A percentile compares a stretch with the other conserved stretches of the same genome.
phyloP scores from a whole-genome alignment of 1,140 invertebrate species.

The Caenorhabditis inopinata region DNA sequence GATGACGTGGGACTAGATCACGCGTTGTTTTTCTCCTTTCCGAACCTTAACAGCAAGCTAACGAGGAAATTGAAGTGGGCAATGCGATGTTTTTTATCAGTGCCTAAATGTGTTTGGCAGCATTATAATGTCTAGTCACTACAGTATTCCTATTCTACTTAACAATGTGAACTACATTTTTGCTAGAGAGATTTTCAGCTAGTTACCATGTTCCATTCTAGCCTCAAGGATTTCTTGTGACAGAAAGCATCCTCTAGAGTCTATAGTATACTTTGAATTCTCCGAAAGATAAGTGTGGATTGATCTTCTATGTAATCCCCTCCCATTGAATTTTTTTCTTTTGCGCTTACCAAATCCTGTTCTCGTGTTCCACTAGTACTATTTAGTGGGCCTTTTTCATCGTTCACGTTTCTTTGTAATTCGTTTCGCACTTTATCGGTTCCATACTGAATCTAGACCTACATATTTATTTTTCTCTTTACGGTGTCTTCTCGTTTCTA shows the following conservation, averaged over 20 bases:
- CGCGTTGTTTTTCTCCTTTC: no score
- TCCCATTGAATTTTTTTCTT: neutral
- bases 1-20: constrained; percentile 5
- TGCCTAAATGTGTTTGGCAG: neutral
- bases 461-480: no score
- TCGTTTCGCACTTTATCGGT: neutral
- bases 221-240: no score
- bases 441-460: neutral
- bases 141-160: neutral
- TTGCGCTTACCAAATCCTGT: neutral
- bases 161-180: no score
- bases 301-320: neutral
- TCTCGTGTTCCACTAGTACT: neutral
- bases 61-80: no score
- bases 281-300: neutral
- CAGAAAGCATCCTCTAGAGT: no score
- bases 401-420: neutral
- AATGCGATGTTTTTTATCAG: no score
- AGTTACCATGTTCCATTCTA: no score
- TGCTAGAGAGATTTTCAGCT: no score
- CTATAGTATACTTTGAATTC: no score
- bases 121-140: neutral
- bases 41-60: no score
- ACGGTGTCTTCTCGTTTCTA: neutral
- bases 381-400: neutral